Percentiles rank a stretch among this genome's conserved stretches.
Evolutionary conservation across 2,113 vertebrate genomes (phyloP).

Genomic region (Heterocephalus glaber): DNA sequence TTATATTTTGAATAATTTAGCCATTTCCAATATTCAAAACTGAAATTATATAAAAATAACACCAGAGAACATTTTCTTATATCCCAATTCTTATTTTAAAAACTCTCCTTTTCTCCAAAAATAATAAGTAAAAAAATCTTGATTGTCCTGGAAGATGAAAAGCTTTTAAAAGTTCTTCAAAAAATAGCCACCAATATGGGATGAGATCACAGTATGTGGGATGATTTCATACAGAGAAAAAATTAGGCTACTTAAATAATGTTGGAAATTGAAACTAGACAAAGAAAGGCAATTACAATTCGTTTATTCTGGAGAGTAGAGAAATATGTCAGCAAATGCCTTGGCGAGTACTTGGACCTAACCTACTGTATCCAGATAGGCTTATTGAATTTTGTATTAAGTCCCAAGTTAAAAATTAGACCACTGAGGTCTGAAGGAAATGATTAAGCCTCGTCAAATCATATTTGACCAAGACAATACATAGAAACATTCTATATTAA

Average conservation of each 20-base stretch:
- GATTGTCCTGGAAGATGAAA: background rate
- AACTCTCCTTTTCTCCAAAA: background rate
- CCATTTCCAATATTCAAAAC: background rate
- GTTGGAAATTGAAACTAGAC: background rate
- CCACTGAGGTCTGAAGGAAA: background rate
- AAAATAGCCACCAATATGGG: background rate
- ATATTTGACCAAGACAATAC: background rate
- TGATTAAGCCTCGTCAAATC: background rate
- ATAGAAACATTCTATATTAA: background rate
- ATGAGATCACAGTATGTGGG: background rate
- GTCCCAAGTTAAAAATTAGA: background rate
- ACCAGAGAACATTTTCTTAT: background rate
- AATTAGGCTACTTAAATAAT: background rate
- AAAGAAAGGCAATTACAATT: background rate
- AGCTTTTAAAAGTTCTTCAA: background rate
- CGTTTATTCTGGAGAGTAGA: background rate
- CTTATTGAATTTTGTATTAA: background rate
- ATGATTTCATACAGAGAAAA: conserved; percentile 1
- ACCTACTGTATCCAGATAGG: background rate
- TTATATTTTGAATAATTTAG: conserved; percentile 4
- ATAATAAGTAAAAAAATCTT: background rate
- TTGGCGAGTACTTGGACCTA: background rate
- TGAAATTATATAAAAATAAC: background rate
- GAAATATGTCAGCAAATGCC: background rate
- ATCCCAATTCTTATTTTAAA: background rate